These are phyloP conservation scores for Camelus bactrianus DNA, from an alignment of 2,113 vertebrate species.

Conservation along the genomic window DNA sequence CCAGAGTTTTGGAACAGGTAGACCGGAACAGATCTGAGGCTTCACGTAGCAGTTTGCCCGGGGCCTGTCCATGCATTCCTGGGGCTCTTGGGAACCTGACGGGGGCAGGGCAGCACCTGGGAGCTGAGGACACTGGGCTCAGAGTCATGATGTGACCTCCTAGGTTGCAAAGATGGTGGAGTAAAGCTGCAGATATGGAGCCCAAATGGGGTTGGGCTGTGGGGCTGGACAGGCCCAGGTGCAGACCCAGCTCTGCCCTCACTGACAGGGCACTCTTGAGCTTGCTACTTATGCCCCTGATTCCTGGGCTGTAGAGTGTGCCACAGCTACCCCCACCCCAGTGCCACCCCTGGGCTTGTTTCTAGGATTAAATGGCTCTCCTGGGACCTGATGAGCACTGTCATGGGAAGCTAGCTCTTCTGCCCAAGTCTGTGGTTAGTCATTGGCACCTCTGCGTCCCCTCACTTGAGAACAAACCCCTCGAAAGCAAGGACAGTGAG, in stretches of 20 bases:
- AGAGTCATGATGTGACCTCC: not conserved
- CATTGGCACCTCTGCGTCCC: not conserved
- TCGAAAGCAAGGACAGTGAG: not conserved
- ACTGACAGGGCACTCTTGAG: accelerated
- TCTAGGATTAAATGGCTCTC: not conserved
- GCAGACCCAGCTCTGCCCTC: not conserved
- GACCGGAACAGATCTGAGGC: not conserved
- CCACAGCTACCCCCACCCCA: accelerated
- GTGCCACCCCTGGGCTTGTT: too few species aligned
- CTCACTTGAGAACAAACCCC: not conserved
- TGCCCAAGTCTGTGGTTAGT: accelerated
- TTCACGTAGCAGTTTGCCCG: not conserved
- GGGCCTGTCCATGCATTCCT: not conserved
- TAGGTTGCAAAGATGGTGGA: accelerated
- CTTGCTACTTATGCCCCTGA: not conserved
- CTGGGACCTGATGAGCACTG: not conserved
- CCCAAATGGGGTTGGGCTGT: accelerated
- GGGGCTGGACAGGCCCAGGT: not conserved
- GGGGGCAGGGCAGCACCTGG: not conserved
- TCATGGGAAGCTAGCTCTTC: not conserved
- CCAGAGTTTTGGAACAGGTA: not conserved
- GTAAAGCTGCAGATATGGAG: not conserved
- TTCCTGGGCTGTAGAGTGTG: not conserved
- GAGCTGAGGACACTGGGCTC: not conserved
- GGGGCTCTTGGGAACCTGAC: not conserved